phyloP scores from a whole-genome alignment of 2,797 vertebrate genomes.

The Malacoraja senta region DNA sequence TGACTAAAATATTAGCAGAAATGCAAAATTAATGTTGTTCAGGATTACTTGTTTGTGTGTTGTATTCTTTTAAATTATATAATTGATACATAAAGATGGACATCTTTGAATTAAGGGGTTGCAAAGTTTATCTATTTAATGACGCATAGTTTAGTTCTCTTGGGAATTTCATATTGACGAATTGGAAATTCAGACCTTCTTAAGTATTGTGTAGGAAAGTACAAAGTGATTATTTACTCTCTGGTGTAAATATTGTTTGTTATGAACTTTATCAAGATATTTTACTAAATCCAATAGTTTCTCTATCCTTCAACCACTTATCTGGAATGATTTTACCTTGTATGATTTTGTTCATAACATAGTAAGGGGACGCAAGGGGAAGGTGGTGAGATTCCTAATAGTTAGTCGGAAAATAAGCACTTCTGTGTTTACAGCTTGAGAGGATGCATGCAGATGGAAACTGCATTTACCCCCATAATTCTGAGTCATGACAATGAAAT shows the following conservation, averaged over 20 bases:
- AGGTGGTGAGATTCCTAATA: background rate
- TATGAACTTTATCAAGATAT: background rate
- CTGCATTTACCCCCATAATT: background rate
- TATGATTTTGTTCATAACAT: background rate
- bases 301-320: background rate
- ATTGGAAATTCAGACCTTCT: background rate
- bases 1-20: too few relatives aligned
- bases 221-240: background rate
- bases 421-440: background rate
- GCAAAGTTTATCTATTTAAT: background rate
- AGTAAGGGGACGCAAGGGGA: background rate
- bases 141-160: background rate
- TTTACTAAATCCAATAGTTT: background rate
- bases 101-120: background rate
- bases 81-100: background rate
- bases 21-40: too few relatives aligned
- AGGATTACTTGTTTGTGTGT: too few relatives aligned
- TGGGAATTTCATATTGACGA: background rate
- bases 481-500: background rate
- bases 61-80: too few relatives aligned
- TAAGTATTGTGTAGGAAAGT: background rate
- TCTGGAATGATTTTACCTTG: background rate
- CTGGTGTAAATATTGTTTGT: background rate
- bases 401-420: background rate
- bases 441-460: background rate